phyloP scores from a whole-genome alignment of 2,888 invertebrate genomes.

The Neoitamus cyanurus region DNA sequence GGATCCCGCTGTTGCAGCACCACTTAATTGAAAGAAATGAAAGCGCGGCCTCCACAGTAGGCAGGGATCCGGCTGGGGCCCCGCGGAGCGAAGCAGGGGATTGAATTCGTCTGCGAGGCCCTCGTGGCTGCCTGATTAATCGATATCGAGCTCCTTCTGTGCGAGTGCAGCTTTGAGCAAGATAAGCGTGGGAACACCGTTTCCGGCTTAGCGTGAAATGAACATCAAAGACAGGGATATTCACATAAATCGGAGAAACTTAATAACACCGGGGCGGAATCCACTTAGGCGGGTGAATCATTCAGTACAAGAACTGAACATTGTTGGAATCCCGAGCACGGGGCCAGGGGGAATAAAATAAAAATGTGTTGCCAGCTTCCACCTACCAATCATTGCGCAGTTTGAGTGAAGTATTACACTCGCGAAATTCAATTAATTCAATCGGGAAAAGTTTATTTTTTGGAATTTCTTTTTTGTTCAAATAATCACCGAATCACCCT shows the following conservation, averaged over 20 bases:
- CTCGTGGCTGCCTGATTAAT: conserved; percentile 2
- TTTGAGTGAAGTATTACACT: not conserved
- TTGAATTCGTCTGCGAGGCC: not conserved
- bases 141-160: conserved; percentile 29
- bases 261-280: conserved; percentile 13
- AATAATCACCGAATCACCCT: not conserved
- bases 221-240: not conserved
- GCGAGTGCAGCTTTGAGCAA: not conserved
- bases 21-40: conserved; percentile 17
- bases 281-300: not conserved
- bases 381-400: not conserved
- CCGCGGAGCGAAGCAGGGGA: not conserved
- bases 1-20: not conserved
- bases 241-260: not conserved
- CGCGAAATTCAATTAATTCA: not conserved
- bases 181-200: not conserved
- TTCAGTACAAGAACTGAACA: not conserved
- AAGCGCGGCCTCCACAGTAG: not conserved
- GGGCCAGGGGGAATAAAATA: not conserved
- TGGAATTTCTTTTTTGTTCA: not conserved
- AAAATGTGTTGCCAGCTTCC: not conserved
- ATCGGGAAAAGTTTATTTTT: not conserved
- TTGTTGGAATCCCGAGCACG: not conserved
- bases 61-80: not conserved
- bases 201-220: not conserved